These are phyloP conservation scores for Mamestra brassicae DNA, from an alignment of 2,888 invertebrate genomes.

Conservation along the genomic window DNA sequence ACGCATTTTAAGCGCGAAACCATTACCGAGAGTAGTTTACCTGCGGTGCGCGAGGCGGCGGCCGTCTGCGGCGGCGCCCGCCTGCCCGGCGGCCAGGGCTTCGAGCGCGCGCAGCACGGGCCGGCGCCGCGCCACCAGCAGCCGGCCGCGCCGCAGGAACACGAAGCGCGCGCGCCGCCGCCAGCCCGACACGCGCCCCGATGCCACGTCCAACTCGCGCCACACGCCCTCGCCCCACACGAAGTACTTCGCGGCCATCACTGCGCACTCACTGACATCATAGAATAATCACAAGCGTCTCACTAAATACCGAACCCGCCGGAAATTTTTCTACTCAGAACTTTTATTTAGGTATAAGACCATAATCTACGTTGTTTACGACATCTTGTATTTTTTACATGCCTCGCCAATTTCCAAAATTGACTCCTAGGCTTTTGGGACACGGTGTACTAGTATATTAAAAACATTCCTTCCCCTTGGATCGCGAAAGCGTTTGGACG, in stretches of 20 bases:
- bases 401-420: too few species aligned
- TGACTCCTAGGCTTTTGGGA: too few species aligned
- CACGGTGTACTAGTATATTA: too few species aligned
- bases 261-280: not conserved
- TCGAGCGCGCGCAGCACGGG: conserved; percentile 71
- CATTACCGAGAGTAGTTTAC: conserved; percentile 41
- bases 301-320: not conserved
- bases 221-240: conserved; percentile 73
- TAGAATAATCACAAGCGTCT: not conserved
- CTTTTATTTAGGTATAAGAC: too few species aligned
- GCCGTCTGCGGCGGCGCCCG: conserved; percentile 65
- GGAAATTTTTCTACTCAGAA: too few species aligned
- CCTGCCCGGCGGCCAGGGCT: conserved; percentile 62
- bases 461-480: too few species aligned
- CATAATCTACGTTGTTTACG: too few species aligned
- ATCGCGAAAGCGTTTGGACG: too few species aligned
- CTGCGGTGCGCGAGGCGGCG: conserved; percentile 64
- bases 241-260: conserved; percentile 63
- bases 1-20: conserved; percentile 16
- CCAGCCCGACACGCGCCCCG: conserved; percentile 68
- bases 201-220: conserved; percentile 71
- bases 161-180: conserved; percentile 67
- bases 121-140: conserved; percentile 63
- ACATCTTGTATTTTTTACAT: too few species aligned
- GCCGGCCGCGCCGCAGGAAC: conserved; percentile 61